A percentile compares a stretch with the other conserved stretches of the same genome.
phyloP scores from a whole-genome alignment of 2,797 vertebrate genomes.

The Synanceia verrucosa region DNA sequence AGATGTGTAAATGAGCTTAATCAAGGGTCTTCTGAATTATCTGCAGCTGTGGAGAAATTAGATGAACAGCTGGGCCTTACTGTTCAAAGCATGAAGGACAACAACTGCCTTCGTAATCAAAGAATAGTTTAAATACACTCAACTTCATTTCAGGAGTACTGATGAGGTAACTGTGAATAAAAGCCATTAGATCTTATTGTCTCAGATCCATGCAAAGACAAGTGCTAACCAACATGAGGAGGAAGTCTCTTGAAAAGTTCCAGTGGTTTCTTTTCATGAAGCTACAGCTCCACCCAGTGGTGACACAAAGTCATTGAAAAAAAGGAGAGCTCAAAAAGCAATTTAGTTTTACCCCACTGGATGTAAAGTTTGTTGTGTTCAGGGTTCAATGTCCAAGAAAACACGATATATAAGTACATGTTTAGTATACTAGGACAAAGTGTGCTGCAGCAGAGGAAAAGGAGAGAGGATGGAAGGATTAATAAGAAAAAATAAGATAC shows the following conservation, averaged over 20 bases:
- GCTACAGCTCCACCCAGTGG: slow-evolving; percentile 50
- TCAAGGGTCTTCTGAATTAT: slow-evolving; percentile 16
- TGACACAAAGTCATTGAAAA: background rate
- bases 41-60: slow-evolving; percentile 15
- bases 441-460: background rate
- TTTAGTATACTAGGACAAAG: background rate
- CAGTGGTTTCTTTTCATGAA: background rate
- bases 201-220: background rate
- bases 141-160: background rate
- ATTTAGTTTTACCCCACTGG: background rate
- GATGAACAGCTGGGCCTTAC: slow-evolving; percentile 27
- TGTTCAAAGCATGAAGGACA: slow-evolving; percentile 9
- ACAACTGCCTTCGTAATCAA: background rate
- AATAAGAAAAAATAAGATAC: background rate
- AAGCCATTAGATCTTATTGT: background rate
- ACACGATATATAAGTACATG: background rate
- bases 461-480: background rate
- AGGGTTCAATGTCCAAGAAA: background rate
- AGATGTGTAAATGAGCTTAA: slow-evolving; percentile 40
- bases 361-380: background rate
- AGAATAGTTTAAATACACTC: background rate
- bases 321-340: background rate
- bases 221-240: background rate
- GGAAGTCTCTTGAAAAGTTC: background rate
- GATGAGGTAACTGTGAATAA: background rate